A percentile compares a stretch with the other conserved stretches of the same genome.
Evolutionary conservation across 2,888 invertebrate genomes (phyloP).

Genomic region (Apotomis capreana): DNA sequence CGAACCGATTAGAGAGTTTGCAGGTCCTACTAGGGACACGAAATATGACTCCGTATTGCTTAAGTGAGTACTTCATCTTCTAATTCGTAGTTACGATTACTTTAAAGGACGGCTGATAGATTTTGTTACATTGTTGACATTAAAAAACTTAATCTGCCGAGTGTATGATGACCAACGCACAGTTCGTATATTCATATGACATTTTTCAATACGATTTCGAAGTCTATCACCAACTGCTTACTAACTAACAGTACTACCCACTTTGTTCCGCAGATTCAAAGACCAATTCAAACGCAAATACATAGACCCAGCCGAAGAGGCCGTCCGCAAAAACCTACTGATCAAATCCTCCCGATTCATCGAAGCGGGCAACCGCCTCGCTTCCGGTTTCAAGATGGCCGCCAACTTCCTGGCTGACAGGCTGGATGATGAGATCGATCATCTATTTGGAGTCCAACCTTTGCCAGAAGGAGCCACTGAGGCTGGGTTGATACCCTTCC

Average conservation of each 20-base stretch:
- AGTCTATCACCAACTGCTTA: too few species aligned
- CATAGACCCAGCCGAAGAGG: slow-evolving; percentile 62
- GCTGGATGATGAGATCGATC: slow-evolving; percentile 59
- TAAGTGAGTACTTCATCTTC: slow-evolving; percentile 48
- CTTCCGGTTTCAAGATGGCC: slow-evolving; percentile 60
- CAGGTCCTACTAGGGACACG: slow-evolving; percentile 59
- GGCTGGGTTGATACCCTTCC: slow-evolving; percentile 56
- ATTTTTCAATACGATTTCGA: too few species aligned
- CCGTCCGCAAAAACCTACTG: slow-evolving; percentile 66
- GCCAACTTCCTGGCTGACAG: slow-evolving; percentile 66
- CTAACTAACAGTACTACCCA: too few species aligned
- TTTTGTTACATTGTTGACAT: too few species aligned
- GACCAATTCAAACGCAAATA: slow-evolving; percentile 57
- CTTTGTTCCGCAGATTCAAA: slow-evolving; percentile 55
- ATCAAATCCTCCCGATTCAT: slow-evolving; percentile 63
- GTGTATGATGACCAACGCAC: too few species aligned
- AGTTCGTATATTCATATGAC: too few species aligned
- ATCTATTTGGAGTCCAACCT: slow-evolving; percentile 55
- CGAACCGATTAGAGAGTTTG: slow-evolving; percentile 73
- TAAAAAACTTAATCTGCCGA: too few species aligned
- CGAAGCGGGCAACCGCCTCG: slow-evolving; percentile 66
- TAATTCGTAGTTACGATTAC: too few species aligned
- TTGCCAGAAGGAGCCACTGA: slow-evolving; percentile 43
- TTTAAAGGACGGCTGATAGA: too few species aligned
- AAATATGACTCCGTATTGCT: slow-evolving; percentile 54